A percentile compares a stretch with the other conserved stretches of the same genome.
Conservation (phyloP, 1,140 invertebrate species). For the Drosophila serrata region DNA sequence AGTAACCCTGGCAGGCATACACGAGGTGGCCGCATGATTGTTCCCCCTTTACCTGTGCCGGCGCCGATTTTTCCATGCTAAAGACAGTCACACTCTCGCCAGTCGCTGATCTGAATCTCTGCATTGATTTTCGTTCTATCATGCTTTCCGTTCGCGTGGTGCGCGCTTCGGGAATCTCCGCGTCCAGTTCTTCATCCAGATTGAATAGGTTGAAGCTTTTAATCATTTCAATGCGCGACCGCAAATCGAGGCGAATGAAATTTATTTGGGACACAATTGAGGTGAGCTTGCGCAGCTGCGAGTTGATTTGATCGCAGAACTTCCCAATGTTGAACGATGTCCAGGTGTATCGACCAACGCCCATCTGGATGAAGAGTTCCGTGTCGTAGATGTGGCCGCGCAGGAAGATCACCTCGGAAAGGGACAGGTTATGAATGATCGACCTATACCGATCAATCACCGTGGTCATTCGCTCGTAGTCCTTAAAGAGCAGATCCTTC, state of each 20-base stretch:
- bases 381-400: slow-evolving; percentile 90
- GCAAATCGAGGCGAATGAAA: slow-evolving; percentile 91
- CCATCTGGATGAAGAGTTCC: slow-evolving; percentile 92
- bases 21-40: slow-evolving; percentile 57
- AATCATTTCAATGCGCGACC: slow-evolving; percentile 87
- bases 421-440: slow-evolving; percentile 87
- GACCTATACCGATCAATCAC: slow-evolving; percentile 88
- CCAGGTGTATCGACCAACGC: slow-evolving; percentile 93
- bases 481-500: slow-evolving; percentile 87
- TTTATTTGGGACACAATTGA: slow-evolving; percentile 90
- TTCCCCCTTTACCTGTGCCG: slow-evolving; percentile 25
- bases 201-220: slow-evolving; percentile 88
- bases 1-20: slow-evolving; percentile 85
- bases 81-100: slow-evolving; percentile 48
- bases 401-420: slow-evolving; percentile 89
- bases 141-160: background rate
- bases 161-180: no score
- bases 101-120: slow-evolving; percentile 32
- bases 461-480: slow-evolving; percentile 87
- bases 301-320: slow-evolving; percentile 88
- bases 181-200: slow-evolving; percentile 63
- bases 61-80: slow-evolving; percentile 25
- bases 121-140: background rate
- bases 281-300: slow-evolving; percentile 87
- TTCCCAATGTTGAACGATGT: slow-evolving; percentile 92